These are phyloP conservation scores for Ferrisia virgata DNA, from an alignment of 2,888 invertebrate genomes.

Conservation along the genomic window DNA sequence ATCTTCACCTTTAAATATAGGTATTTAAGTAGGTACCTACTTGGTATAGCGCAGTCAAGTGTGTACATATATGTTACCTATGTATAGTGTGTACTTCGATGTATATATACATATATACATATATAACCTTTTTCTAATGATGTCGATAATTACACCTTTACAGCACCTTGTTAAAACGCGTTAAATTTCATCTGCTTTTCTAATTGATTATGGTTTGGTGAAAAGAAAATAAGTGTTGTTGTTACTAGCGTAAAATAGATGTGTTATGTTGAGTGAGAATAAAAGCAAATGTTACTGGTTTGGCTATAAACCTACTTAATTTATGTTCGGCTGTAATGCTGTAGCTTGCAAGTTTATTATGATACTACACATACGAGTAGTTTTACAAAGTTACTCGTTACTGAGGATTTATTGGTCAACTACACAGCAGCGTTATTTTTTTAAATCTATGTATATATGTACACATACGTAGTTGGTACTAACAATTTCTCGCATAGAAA, in stretches of 20 bases:
- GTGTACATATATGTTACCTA: too few relatives aligned
- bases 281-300: neutral
- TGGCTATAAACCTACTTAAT: neutral
- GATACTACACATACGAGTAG: too few relatives aligned
- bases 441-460: too few relatives aligned
- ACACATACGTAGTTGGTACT: too few relatives aligned
- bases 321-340: too few relatives aligned
- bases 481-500: too few relatives aligned
- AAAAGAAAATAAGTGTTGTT: neutral
- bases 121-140: neutral
- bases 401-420: too few relatives aligned
- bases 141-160: neutral
- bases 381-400: too few relatives aligned
- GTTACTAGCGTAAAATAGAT: neutral
- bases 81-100: too few relatives aligned
- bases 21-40: neutral
- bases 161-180: neutral
- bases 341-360: too few relatives aligned
- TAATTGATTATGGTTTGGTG: neutral
- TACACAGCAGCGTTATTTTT: too few relatives aligned
- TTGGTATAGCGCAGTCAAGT: too few relatives aligned
- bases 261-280: neutral
- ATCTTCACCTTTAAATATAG: neutral
- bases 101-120: neutral
- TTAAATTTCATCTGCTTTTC: neutral